Percentiles rank a stretch among this genome's conserved stretches.
Conservation (phyloP, 2,888 invertebrate genomes). For the Pinctada fucata region DNA sequence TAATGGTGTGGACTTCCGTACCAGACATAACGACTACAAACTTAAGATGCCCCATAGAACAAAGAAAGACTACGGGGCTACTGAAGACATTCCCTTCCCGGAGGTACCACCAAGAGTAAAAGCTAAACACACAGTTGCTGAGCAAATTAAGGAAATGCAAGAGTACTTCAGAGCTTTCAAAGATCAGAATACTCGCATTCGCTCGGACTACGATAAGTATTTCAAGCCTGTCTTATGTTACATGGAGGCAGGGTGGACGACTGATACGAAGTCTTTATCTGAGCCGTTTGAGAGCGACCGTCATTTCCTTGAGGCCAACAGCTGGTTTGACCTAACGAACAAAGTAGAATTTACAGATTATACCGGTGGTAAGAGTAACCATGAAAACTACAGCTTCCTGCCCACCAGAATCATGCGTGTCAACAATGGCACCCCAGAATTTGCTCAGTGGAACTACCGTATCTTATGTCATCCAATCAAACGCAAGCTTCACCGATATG, state of each 20-base stretch:
- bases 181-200: constrained; percentile 42
- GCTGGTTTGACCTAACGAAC: constrained; percentile 60
- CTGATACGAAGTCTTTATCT: constrained; percentile 47
- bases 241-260: constrained; percentile 61
- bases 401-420: constrained; percentile 61
- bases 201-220: constrained; percentile 51
- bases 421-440: constrained; percentile 51
- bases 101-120: constrained; percentile 60
- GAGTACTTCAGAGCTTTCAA: constrained; percentile 58
- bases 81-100: constrained; percentile 56
- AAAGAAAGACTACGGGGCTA: constrained; percentile 42
- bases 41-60: constrained; percentile 51
- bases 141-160: constrained; percentile 59
- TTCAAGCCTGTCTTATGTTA: constrained; percentile 59
- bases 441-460: constrained; percentile 67
- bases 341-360: constrained; percentile 59
- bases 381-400: constrained; percentile 63
- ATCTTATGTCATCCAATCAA: constrained; percentile 58
- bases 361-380: constrained; percentile 56
- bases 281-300: constrained; percentile 64
- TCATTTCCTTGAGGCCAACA: constrained; percentile 60
- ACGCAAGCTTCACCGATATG: constrained; percentile 42
- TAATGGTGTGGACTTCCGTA: constrained; percentile 67
- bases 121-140: constrained; percentile 50
- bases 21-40: constrained; percentile 65